A percentile compares a stretch with the other conserved stretches of the same genome.
phyloP scores from a whole-genome alignment of 2,113 vertebrate genomes.

The Penelope pileata region DNA sequence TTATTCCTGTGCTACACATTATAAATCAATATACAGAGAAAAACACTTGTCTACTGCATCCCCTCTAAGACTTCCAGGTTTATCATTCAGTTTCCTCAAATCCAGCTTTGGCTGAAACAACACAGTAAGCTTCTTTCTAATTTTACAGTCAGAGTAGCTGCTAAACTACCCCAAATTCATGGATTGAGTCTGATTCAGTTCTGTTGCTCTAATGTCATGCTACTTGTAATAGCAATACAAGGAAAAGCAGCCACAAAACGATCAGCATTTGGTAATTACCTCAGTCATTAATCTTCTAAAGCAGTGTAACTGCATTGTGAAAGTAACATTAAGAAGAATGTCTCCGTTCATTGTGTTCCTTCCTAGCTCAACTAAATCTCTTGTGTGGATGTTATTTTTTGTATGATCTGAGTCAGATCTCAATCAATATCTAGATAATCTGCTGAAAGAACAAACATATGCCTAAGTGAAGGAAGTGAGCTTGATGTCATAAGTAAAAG shows the following conservation, averaged over 20 bases:
- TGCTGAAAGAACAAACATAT: background rate
- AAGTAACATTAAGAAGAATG: background rate
- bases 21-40: background rate
- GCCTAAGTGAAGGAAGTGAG: background rate
- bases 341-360: background rate
- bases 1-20: background rate
- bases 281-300: background rate
- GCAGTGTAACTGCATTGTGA: background rate
- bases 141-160: background rate
- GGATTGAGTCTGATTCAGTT: background rate
- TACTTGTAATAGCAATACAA: background rate
- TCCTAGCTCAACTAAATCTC: background rate
- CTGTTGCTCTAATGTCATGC: background rate
- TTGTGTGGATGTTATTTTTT: background rate
- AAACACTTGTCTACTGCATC: background rate
- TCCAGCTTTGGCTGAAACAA: background rate
- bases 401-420: background rate
- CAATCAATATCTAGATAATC: background rate
- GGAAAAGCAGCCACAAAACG: background rate
- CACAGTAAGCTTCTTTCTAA: background rate
- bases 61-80: background rate
- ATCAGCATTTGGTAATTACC: constrained; percentile 9
- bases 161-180: background rate
- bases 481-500: background rate
- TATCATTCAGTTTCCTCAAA: background rate